phyloP scores from a whole-genome alignment of 2,113 vertebrate genomes.

The Melanostigma gelatinosum region DNA sequence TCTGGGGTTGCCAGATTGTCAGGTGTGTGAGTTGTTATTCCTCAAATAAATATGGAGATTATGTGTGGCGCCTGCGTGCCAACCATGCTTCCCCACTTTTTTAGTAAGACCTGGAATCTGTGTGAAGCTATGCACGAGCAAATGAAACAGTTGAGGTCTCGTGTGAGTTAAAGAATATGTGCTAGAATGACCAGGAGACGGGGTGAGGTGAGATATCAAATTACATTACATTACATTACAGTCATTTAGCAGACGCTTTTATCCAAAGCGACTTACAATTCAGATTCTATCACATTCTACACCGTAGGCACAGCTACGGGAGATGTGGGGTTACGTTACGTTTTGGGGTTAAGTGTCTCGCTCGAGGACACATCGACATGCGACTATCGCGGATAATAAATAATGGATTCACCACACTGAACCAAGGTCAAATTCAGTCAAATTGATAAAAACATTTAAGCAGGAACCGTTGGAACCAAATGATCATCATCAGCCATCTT shows the following conservation, averaged over 20 bases:
- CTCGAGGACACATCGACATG: too few relatives aligned
- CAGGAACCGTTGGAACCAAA: slow-evolving; percentile 14
- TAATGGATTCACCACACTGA: background rate
- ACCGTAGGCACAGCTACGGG: too few relatives aligned
- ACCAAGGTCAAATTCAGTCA: background rate
- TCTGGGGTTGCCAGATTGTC: slow-evolving; percentile 70
- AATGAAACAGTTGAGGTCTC: slow-evolving; percentile 18
- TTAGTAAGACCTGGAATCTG: slow-evolving; percentile 54
- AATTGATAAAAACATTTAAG: slow-evolving; percentile 11
- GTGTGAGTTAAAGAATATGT: slow-evolving; percentile 4
- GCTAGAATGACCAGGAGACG: background rate
- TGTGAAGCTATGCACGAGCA: slow-evolving; percentile 31
- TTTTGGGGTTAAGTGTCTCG: too few relatives aligned
- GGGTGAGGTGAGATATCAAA: background rate
- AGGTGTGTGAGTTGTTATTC: slow-evolving; percentile 77
- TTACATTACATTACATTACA: too few relatives aligned
- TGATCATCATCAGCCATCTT: slow-evolving; percentile 31
- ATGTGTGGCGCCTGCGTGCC: slow-evolving; percentile 68
- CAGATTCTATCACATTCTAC: too few relatives aligned
- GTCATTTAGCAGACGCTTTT: too few relatives aligned
- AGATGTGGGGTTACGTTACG: too few relatives aligned
- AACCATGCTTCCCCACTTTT: slow-evolving; percentile 72
- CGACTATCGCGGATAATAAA: background rate
- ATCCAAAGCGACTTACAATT: too few relatives aligned
- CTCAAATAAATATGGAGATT: slow-evolving; percentile 81